Base-by-base conservation (phyloP, 2,113 vertebrate species). In the Tychaedon coryphoeus region DNA sequence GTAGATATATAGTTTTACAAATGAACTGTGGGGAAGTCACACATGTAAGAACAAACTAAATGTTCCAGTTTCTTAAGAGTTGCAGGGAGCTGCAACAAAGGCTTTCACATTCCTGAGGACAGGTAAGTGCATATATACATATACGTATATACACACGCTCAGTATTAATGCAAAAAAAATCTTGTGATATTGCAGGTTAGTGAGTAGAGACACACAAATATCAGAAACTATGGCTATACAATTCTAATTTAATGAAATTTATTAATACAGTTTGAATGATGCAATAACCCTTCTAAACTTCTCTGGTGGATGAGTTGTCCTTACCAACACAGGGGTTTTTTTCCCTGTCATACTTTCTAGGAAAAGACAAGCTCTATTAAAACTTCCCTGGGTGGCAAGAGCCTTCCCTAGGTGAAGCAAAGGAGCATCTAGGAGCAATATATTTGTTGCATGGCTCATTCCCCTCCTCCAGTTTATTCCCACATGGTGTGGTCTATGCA, bases 381-480 rank as follows among this genome's bases (percentile, higher is more conserved):
- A 53, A 4, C 54, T 89, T 88, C 18, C 47, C 5, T 34, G 33
- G 10, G 2, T 67, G 51, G 38, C 14, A 65, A 36, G 42, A 79
- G 20, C n/a, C 43, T 85, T 84, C 12, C 14, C 25, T 58, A 28
- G 33, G 60, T 85, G 60, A 90, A 93, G 24, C 26, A 51, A 87
- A 85, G 69, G 8, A n/a, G 26, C 23, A 34, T 56, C 14, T 36
- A 26, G 48, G 33, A 82, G 12, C 0, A 0, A 47, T 57, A 22
- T 2, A 6, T 53, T 54, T 60, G 8, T 50, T 60, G 4, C 15
- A 24, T 17, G 33, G 31, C 53, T 83, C 19, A 17, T 81, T 84
- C 45, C 8, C 5, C 23, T 20, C 14, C 4, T 83, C 31, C 31
- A 23, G 0, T 86, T 77, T 66, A 77, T 74, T 77, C 51, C n/a